Conservation (phyloP, 2,797 vertebrate genomes). For the Chiloscyllium punctatum region DNA sequence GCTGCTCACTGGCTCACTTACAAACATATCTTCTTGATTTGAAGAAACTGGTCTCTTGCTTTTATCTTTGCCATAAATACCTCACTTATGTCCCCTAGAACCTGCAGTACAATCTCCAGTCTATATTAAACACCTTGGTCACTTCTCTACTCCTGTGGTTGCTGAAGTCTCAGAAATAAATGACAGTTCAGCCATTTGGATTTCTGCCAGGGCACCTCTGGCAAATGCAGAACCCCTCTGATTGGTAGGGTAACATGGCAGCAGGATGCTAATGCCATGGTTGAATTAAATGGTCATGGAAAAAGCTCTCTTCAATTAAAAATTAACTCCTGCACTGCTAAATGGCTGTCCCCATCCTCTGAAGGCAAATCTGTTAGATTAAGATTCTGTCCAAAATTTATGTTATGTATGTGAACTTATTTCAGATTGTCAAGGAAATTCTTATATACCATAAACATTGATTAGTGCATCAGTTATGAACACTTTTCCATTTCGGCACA, state of each 20-base stretch:
- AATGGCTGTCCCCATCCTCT: no score
- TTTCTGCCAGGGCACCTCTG: not conserved
- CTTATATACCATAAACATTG: not conserved
- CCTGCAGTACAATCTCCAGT: not conserved
- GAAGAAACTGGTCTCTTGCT: not conserved
- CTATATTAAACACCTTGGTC: not conserved
- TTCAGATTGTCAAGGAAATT: not conserved
- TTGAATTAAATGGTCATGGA: no score
- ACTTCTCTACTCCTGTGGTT: not conserved
- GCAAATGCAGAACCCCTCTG: not conserved
- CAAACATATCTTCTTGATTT: not conserved
- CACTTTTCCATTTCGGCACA: not conserved
- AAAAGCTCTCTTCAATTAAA: not conserved
- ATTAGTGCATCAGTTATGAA: not conserved
- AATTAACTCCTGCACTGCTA: not conserved
- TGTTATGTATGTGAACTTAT: not conserved
- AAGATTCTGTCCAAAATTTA: not conserved
- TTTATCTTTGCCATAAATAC: not conserved
- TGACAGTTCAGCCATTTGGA: not conserved
- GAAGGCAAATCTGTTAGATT: not conserved
- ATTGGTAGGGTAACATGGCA: not conserved
- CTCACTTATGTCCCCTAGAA: not conserved
- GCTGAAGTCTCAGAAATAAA: not conserved
- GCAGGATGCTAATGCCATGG: not conserved
- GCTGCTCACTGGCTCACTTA: not conserved